A percentile compares a stretch with the other conserved stretches of the same genome.
These are phyloP conservation scores for Allenopithecus nigroviridis DNA, from an alignment of 2,797 vertebrate genomes.

Conservation along the genomic window DNA sequence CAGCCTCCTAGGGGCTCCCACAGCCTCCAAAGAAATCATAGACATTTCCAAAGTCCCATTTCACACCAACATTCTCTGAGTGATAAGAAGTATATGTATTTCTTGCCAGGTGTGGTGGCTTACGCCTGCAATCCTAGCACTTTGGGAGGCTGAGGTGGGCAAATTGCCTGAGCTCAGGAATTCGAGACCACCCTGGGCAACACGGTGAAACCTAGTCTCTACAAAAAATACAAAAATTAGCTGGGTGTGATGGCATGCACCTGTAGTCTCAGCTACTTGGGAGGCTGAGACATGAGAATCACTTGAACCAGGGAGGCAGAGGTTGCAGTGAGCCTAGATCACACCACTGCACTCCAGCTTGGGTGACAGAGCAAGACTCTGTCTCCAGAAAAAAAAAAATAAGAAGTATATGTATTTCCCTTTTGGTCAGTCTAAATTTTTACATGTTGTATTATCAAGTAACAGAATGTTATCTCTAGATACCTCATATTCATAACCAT, in stretches of 20 bases:
- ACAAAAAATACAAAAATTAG: not conserved
- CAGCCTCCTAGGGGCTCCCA: not conserved
- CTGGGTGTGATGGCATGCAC: not conserved
- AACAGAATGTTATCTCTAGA: not conserved
- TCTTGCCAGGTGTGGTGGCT: not conserved
- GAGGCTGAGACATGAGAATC: not conserved
- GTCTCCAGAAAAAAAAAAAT: too few species aligned
- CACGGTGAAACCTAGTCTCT: not conserved
- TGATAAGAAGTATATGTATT: not conserved
- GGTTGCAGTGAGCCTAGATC: not conserved
- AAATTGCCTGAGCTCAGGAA: not conserved
- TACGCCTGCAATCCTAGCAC: not conserved
- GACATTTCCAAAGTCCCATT: not conserved
- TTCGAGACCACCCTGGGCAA: not conserved
- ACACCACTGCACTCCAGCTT: not conserved
- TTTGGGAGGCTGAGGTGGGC: not conserved
- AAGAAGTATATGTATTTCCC: not conserved
- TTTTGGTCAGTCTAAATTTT: not conserved
- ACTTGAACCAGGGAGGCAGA: not conserved
- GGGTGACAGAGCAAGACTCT: not conserved
- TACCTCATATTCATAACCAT: not conserved
- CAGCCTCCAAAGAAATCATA: not conserved
- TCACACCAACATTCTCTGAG: not conserved
- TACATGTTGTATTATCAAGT: not conserved
- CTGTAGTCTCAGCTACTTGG: not conserved